Evolutionary conservation across 2,113 vertebrate genomes (phyloP), one percentile per base, ranked within the genome.

Genomic region (Stercorarius parasiticus): DNA sequence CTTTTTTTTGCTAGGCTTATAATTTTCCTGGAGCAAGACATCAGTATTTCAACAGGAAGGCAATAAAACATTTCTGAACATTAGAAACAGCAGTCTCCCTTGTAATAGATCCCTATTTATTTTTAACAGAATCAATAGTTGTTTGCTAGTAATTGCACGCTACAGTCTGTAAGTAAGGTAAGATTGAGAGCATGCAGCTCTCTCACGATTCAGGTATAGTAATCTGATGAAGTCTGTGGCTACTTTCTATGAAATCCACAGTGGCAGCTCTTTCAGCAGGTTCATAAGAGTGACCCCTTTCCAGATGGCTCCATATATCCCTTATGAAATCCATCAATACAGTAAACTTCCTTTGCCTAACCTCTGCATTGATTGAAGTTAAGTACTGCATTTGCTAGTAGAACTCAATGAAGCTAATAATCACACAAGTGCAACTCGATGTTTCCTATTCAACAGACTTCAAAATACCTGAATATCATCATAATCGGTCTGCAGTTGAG

Each of bases 101-200:
- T 89, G 85, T 96, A 97, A 98, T 96, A 97, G 96, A 96, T 96
- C 88, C 85, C 88, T 98, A 97, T 98, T 98, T 98, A 98, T 98
- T 97, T 98, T 98, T 98, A 98, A 98, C 96, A 90, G 86, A 97
- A 98, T 98, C 97, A 97, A 98, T 98, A 98, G 88, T 80, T 95
- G 95, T 98, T 98, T 98, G 95, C 94, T 97, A 97, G 96, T 97
- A 98, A 98, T 95, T 96, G 97, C 83, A 94, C 11, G 21, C 64
- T 95, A 85, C 92, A 97, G 86, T 96, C 89, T 94, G 95, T 98
- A 97, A 98, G 97, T 95, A 96, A 97, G 79, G 65, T 96, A 96
- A 95, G 90, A 94, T n/a, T 94, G 73, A 97, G 97, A 96, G 95
- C 40, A 89, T 61, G 80, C 45, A 94, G 70, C 78, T 94, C 77